Conservation (phyloP, 2,113 vertebrate genomes). For the Pycnonotus jocosus region DNA sequence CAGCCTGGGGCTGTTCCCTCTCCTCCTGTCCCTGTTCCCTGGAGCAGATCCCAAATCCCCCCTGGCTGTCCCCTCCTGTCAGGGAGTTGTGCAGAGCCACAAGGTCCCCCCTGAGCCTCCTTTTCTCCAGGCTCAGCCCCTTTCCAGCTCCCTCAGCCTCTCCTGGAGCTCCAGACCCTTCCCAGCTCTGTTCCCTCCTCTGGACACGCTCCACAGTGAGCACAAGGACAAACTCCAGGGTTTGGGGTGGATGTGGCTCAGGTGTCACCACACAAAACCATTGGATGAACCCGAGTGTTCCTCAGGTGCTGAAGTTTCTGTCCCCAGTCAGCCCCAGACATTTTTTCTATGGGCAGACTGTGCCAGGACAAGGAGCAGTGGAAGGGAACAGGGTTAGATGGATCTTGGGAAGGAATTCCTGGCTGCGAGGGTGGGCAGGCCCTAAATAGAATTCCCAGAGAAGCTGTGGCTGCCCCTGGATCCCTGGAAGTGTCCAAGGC, state of each 20-base stretch:
- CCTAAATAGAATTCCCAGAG: accelerated
- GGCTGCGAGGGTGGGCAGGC: accelerated
- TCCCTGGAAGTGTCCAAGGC: not conserved
- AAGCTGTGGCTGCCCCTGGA: not conserved
- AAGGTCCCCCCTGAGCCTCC: not conserved
- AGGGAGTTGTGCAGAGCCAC: not conserved
- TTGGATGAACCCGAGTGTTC: not conserved
- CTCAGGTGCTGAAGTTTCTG: not conserved
- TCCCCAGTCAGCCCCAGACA: not conserved
- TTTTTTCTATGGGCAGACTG: not conserved
- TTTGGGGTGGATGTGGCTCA: not conserved
- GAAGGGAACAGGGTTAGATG: not conserved
- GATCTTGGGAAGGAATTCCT: not conserved
- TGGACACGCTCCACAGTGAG: not conserved
- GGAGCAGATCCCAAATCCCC: not conserved
- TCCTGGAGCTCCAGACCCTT: not conserved
- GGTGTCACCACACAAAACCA: not conserved
- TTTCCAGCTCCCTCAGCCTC: not conserved
- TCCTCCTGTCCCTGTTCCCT: not conserved
- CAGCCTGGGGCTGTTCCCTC: not conserved
- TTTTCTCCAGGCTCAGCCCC: not conserved
- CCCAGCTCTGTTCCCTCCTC: not conserved
- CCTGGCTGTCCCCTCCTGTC: not conserved
- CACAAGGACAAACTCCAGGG: not conserved
- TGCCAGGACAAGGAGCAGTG: not conserved